Conservation (phyloP, 2,113 vertebrate genomes). For the Psilopsiagon aymara region DNA sequence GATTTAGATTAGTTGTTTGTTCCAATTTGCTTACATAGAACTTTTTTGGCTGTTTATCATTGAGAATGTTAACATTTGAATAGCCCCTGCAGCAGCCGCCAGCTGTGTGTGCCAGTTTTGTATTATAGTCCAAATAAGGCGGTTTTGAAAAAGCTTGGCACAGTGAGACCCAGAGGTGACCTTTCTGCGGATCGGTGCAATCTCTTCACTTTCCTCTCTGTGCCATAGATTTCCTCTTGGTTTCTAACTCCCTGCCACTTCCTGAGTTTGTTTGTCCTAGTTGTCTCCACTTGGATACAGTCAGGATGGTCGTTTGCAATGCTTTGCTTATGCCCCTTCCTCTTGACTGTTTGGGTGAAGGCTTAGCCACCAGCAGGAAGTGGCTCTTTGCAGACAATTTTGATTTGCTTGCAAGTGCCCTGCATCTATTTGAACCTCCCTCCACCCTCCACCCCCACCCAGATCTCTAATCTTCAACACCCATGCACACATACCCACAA, state of each 20-base stretch:
- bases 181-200: slow-evolving; percentile 64
- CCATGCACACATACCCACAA: neutral
- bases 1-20: slow-evolving; percentile 70
- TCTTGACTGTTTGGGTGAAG: slow-evolving; percentile 56
- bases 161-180: slow-evolving; percentile 61
- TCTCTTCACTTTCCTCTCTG: slow-evolving; percentile 73
- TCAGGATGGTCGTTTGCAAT: slow-evolving; percentile 60
- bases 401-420: slow-evolving; percentile 48
- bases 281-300: slow-evolving; percentile 74
- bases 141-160: slow-evolving; percentile 70
- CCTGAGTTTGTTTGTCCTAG: slow-evolving; percentile 82
- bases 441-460: neutral
- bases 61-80: slow-evolving; percentile 77
- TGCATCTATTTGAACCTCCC: slow-evolving; percentile 8
- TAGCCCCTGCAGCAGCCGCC: slow-evolving; percentile 67
- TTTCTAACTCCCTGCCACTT: slow-evolving; percentile 77
- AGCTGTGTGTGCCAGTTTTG: slow-evolving; percentile 78
- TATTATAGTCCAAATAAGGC: slow-evolving; percentile 72
- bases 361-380: slow-evolving; percentile 75
- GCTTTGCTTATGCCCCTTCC: slow-evolving; percentile 70
- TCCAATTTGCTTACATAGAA: slow-evolving; percentile 73
- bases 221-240: slow-evolving; percentile 74
- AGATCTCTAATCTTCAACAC: slow-evolving; percentile 38
- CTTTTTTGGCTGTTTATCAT: slow-evolving; percentile 74
- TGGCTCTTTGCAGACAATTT: slow-evolving; percentile 53